Evolutionary conservation across 1,140 invertebrate species (phyloP).

Genomic region (Ectropis grisescens): DNA sequence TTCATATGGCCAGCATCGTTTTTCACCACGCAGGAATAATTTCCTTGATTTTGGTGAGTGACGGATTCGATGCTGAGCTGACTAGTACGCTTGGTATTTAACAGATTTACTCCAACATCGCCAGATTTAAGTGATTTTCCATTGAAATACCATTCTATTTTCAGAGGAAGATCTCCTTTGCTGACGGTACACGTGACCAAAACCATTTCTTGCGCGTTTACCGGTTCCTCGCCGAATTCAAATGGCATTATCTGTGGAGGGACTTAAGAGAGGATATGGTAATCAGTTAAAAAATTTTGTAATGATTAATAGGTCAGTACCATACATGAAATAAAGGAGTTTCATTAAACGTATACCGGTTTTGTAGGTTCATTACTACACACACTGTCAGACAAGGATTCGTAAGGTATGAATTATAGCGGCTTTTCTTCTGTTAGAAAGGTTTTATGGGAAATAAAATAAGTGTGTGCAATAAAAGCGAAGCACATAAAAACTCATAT

Average conservation of each 20-base stretch:
- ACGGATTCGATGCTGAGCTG: conserved; percentile 79
- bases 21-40: conserved; percentile 79
- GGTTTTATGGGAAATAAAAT: conserved; percentile 1
- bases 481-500: not conserved
- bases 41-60: conserved; percentile 77
- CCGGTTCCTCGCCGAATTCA: conserved; percentile 1
- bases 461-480: not conserved
- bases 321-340: too few relatives aligned
- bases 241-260: not conserved
- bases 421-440: too few relatives aligned
- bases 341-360: too few relatives aligned
- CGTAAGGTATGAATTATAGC: too few relatives aligned
- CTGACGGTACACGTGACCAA: not conserved
- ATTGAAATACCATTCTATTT: conserved; percentile 1
- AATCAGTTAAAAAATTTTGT: too few relatives aligned
- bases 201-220: conserved; percentile 1
- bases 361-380: too few relatives aligned
- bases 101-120: conserved; percentile 72
- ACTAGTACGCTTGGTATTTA: conserved; percentile 75
- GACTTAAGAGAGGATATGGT: conserved; percentile 9
- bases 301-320: too few relatives aligned
- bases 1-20: conserved; percentile 75
- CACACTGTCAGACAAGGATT: too few relatives aligned
- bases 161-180: conserved; percentile 1
- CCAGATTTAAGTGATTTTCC: conserved; percentile 46